Evolutionary conservation across 2,888 invertebrate genomes (phyloP), one percentile per base, ranked within the genome.

Genomic region (Eucriotettix oculatus): DNA sequence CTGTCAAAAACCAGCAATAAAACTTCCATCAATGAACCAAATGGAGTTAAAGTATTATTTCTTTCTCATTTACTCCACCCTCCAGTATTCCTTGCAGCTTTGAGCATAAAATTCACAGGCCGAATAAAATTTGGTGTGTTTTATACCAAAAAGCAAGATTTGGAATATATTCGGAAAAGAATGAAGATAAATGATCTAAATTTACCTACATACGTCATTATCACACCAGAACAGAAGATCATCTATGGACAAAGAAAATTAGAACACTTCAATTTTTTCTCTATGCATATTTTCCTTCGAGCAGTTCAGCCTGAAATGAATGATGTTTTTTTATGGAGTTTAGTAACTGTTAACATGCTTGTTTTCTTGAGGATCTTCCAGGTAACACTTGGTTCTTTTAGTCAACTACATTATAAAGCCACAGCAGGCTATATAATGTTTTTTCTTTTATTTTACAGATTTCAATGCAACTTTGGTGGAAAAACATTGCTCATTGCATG

Each of bases 21-120:
- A 16, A 53, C 52, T 11, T 42, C 10, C 53, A 41, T 40, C 14
- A 48, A 57, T 52, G 41, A 52, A 29, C 16, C 59, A 40, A 52
- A 56, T 14, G 48, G 16, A 1, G 66, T 69, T 3, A 69, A 72
- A 59, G 71, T 76, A 10, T 66, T 78, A 12, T 68, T 77, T n/a
- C 69, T 76, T 54, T 74, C 77, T 10, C 69, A 72, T 44, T 67
- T 74, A 29, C 63, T 70, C 9, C 71, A 72, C 58, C 72, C 76
- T 9, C 78, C 78, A 0, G 68, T 78, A 61, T 75, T 78, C 66
- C 69, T 75, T 59, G 76, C 78, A n/a, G 75, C 76, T 1, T 69
- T 78, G 10, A 75, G 76, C 63, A 75, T 77, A 1, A 76, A 75
- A 65, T 78, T 78, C 68, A 74, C 76, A 48, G 78, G 78, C n/a